Percentiles rank a stretch among this genome's conserved stretches.
Conservation (phyloP, 1,140 invertebrate genomes). For the Bathynomus jamesi region DNA sequence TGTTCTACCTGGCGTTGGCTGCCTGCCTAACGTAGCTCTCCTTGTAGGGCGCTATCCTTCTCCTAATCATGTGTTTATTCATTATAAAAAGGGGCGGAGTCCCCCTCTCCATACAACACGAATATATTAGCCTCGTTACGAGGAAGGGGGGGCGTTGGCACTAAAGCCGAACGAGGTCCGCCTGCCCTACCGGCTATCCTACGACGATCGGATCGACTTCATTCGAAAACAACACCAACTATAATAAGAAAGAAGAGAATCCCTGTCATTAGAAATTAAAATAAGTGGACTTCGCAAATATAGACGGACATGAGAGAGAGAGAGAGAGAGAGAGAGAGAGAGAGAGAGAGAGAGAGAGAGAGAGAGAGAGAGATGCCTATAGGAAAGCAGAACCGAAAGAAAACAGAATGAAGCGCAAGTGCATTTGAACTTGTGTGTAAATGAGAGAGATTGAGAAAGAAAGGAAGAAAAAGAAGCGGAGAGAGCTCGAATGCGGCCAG, state of each 20-base stretch:
- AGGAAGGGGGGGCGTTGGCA: neutral
- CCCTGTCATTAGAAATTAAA: neutral
- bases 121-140: neutral
- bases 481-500: neutral
- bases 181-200: neutral
- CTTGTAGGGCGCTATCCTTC: neutral
- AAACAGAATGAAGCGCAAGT: neutral
- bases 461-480: neutral
- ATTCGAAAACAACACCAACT: neutral
- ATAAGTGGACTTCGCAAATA: neutral
- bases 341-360: neutral
- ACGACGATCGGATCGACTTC: neutral
- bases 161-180: neutral
- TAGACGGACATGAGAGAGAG: neutral
- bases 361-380: neutral
- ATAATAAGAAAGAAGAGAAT: too few relatives aligned
- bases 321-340: neutral
- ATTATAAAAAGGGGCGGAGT: neutral
- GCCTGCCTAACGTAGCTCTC: neutral
- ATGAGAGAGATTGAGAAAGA: slow-evolving; percentile 7
- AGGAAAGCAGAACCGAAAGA: neutral
- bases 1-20: neutral
- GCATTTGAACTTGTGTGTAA: neutral
- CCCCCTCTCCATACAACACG: neutral
- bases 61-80: neutral